These are phyloP conservation scores for Junonia oenone DNA, from an alignment of 2,888 invertebrate genomes.

Conservation along the genomic window DNA sequence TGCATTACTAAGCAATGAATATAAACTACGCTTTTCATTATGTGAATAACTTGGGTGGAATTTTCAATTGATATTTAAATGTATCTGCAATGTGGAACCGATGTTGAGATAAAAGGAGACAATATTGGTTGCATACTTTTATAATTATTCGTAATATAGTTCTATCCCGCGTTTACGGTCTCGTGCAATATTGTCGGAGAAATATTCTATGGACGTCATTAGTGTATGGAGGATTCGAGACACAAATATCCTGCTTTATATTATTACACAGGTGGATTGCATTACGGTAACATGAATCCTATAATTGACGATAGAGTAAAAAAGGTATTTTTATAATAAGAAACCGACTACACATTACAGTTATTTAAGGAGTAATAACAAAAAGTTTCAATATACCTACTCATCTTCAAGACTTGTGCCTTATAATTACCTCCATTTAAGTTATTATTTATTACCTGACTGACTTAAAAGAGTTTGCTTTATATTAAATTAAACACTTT, in stretches of 20 bases:
- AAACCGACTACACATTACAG: no score
- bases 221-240: not conserved
- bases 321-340: no score
- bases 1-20: constrained; percentile 14
- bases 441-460: no score
- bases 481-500: no score
- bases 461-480: no score
- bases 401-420: no score
- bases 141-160: not conserved
- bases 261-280: not conserved
- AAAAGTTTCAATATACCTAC: no score
- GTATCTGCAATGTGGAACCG: constrained; percentile 13
- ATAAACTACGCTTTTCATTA: constrained; percentile 26
- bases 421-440: no score
- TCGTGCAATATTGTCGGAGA: not conserved
- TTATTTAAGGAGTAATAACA: no score
- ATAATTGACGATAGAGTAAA: no score
- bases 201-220: not conserved
- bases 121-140: constrained; percentile 15
- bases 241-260: not conserved
- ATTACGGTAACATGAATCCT: not conserved
- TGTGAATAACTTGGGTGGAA: constrained; percentile 23
- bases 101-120: constrained; percentile 17
- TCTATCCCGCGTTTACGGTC: not conserved
- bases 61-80: constrained; percentile 26